Evolutionary conservation across 1,140 invertebrate genomes (phyloP).

Genomic region (Helicoverpa zea): DNA sequence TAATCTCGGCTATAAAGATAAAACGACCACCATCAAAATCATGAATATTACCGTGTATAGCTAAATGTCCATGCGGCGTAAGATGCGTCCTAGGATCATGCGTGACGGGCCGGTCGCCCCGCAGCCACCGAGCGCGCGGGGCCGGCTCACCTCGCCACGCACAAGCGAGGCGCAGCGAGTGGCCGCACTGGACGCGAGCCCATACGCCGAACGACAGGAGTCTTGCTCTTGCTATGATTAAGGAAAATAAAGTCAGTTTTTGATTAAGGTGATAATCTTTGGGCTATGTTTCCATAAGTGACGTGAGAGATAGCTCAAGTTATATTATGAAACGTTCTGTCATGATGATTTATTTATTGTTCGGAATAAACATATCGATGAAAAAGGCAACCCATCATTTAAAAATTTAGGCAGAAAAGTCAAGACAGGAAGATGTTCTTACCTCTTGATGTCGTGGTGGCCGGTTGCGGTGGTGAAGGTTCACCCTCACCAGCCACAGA

Average conservation of each 20-base stretch:
- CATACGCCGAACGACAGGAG: constrained; percentile 92
- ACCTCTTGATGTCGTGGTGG: constrained; percentile 80
- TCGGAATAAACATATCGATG: no score
- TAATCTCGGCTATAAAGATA: no score
- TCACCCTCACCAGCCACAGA: constrained; percentile 93
- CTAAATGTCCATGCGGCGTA: constrained; percentile 89
- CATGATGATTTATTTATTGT: no score
- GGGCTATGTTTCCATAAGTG: no score
- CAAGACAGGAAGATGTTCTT: no score
- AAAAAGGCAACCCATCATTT: no score
- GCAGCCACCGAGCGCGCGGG: constrained; percentile 90
- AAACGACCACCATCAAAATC: no score
- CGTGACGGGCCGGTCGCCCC: constrained; percentile 89
- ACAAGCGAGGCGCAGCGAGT: constrained; percentile 89
- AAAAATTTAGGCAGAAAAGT: no score
- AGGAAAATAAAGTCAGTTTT: not conserved
- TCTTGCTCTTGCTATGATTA: constrained; percentile 88
- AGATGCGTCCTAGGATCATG: constrained; percentile 90
- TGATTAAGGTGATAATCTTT: no score
- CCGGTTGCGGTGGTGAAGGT: constrained; percentile 77
- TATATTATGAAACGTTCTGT: no score
- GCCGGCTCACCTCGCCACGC: constrained; percentile 90
- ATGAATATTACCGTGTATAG: constrained; percentile 88
- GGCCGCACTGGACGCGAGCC: constrained; percentile 89
- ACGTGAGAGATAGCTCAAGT: no score